phyloP scores from a whole-genome alignment of 2,797 vertebrate species.

The Enteromius viviparus region DNA sequence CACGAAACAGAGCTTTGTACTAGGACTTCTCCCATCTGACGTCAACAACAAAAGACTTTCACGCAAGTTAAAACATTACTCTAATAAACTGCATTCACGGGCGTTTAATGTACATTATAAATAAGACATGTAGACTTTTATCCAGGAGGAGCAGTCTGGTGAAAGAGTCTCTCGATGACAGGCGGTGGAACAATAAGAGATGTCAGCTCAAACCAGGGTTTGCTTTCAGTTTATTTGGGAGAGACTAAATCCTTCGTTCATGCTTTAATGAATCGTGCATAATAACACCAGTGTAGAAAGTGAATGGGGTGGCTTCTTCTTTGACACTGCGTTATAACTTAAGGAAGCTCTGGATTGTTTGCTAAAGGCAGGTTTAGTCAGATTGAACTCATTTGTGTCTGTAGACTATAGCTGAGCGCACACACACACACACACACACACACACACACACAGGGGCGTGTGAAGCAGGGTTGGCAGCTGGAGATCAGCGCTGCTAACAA shows the following conservation, averaged over 20 bases:
- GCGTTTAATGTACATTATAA: background rate
- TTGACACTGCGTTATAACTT: background rate
- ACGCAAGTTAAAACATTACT: no score
- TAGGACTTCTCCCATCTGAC: background rate
- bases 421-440: constrained; percentile 4
- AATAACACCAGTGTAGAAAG: background rate
- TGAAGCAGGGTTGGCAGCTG: constrained; percentile 78
- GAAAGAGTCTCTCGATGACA: background rate
- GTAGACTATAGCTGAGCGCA: constrained; percentile 41
- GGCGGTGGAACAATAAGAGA: background rate
- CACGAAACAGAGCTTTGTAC: background rate
- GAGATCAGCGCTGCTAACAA: constrained; percentile 37
- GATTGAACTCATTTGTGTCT: constrained; percentile 1
- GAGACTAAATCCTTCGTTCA: background rate
- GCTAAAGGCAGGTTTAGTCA: background rate
- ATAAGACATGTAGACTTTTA: background rate
- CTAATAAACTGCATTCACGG: background rate
- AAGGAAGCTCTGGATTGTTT: background rate
- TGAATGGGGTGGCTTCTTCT: background rate
- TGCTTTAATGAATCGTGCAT: background rate
- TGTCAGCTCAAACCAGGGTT: background rate
- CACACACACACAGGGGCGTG: constrained; percentile 44
- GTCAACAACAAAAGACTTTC: no score
- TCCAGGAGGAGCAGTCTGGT: background rate
- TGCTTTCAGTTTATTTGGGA: background rate